phyloP scores from a whole-genome alignment of 2,113 vertebrate species.

The Gadus macrocephalus region DNA sequence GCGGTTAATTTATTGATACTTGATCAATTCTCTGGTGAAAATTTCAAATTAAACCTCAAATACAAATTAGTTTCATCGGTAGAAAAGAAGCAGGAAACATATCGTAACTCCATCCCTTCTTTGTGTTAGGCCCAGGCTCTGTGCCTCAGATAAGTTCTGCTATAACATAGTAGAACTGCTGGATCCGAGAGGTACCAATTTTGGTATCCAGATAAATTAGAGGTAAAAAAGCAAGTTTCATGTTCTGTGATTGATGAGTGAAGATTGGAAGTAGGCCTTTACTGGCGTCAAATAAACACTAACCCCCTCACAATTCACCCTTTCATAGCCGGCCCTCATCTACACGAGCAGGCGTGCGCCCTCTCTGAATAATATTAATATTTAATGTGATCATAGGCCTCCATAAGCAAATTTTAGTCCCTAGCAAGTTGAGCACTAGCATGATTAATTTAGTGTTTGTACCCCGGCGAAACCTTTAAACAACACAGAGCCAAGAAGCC shows the following conservation, averaged over 20 bases:
- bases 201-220: slow-evolving; percentile 22
- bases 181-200: too few relatives aligned
- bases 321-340: slow-evolving; percentile 76
- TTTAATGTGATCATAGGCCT: slow-evolving; percentile 91
- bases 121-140: too few relatives aligned
- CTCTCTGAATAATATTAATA: slow-evolving; percentile 83
- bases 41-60: too few relatives aligned
- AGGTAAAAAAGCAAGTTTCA: background rate
- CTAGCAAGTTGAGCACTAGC: slow-evolving; percentile 84
- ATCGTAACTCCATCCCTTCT: too few relatives aligned
- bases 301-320: slow-evolving; percentile 34
- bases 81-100: slow-evolving; percentile 12
- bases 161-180: too few relatives aligned
- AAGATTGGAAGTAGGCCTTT: slow-evolving; percentile 13
- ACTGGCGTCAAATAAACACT: slow-evolving; percentile 53
- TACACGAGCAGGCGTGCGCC: slow-evolving; percentile 58
- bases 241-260: background rate
- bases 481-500: slow-evolving; percentile 62
- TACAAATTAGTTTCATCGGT: slow-evolving; percentile 34
- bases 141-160: too few relatives aligned
- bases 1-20: too few relatives aligned
- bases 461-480: slow-evolving; percentile 69
- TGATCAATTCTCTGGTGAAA: too few relatives aligned
- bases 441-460: slow-evolving; percentile 97
- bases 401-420: slow-evolving; percentile 90